Conservation (phyloP, 1,140 invertebrate genomes). For the Musca domestica region DNA sequence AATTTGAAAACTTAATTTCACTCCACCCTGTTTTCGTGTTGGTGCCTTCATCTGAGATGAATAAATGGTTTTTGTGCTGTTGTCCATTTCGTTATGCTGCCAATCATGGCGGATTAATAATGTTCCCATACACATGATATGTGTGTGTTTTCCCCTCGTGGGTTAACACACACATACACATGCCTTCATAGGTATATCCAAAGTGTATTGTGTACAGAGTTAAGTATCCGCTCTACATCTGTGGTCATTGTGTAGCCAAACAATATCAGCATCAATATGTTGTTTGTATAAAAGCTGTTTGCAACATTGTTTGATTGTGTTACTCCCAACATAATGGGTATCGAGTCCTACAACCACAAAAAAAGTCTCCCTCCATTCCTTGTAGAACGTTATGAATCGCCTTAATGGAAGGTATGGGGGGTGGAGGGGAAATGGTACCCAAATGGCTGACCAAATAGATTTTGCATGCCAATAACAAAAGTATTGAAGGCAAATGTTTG, state of each 20-base stretch:
- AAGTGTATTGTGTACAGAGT: not conserved
- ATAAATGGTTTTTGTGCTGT: slow-evolving; percentile 19
- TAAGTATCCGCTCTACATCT: slow-evolving; percentile 16
- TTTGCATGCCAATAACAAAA: slow-evolving; percentile 12
- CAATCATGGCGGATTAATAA: slow-evolving; percentile 22
- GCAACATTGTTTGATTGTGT: slow-evolving; percentile 5
- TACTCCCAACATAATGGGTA: not conserved
- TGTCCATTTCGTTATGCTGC: slow-evolving; percentile 21
- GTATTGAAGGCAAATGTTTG: slow-evolving; percentile 7
- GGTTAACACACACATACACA: not conserved
- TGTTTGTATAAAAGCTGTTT: slow-evolving; percentile 19
- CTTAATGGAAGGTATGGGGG: too few species aligned
- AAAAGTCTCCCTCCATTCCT: not conserved
- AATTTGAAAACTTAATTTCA: too few species aligned
- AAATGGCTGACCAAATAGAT: slow-evolving; percentile 1
- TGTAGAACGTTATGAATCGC: too few species aligned
- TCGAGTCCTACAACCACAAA: not conserved
- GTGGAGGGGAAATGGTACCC: too few species aligned
- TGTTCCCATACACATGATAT: not conserved
- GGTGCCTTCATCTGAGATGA: not conserved
- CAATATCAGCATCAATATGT: slow-evolving; percentile 21
- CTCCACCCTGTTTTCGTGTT: too few species aligned
- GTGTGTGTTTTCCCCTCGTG: not conserved
- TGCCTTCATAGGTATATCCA: not conserved
- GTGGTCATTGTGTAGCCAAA: slow-evolving; percentile 15